Percentiles rank a stretch among this genome's conserved stretches.
Conservation (phyloP, 2,888 invertebrate genomes). For the Heterodera filipjevi region DNA sequence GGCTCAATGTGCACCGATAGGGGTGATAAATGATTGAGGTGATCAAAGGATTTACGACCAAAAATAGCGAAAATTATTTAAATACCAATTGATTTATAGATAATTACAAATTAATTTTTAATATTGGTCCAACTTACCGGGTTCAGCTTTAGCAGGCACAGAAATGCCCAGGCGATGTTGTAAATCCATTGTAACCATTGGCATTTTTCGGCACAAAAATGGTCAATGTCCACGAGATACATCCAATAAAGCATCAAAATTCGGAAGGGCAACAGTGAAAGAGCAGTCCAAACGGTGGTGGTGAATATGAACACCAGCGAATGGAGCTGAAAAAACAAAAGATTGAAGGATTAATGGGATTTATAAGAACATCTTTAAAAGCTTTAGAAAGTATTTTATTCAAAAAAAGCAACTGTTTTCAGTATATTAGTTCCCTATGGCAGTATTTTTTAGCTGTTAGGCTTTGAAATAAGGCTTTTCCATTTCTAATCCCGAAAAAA, state of each 20-base stretch:
- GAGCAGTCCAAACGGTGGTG: slow-evolving; percentile 26
- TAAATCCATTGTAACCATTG: slow-evolving; percentile 5
- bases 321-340: slow-evolving; percentile 23
- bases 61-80: slow-evolving; percentile 1
- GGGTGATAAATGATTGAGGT: slow-evolving; percentile 26
- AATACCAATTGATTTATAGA: background rate
- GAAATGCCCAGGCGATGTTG: slow-evolving; percentile 12
- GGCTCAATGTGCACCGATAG: background rate
- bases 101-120: background rate
- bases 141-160: slow-evolving; percentile 19
- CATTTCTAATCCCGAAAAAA: too few species aligned
- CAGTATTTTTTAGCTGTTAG: too few species aligned
- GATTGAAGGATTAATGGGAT: background rate
- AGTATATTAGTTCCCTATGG: too few species aligned
- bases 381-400: too few species aligned
- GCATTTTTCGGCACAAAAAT: slow-evolving; percentile 8
- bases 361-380: too few species aligned
- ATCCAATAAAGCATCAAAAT: slow-evolving; percentile 15
- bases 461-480: too few species aligned
- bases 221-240: background rate
- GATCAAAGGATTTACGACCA: slow-evolving; percentile 25
- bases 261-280: slow-evolving; percentile 18
- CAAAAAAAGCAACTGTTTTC: too few species aligned
- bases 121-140: background rate
- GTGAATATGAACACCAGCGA: slow-evolving; percentile 27